Evolutionary conservation across 2,888 invertebrate species (phyloP), one percentile per base, ranked within the genome.

Genomic region (Dilophus febrilis): DNA sequence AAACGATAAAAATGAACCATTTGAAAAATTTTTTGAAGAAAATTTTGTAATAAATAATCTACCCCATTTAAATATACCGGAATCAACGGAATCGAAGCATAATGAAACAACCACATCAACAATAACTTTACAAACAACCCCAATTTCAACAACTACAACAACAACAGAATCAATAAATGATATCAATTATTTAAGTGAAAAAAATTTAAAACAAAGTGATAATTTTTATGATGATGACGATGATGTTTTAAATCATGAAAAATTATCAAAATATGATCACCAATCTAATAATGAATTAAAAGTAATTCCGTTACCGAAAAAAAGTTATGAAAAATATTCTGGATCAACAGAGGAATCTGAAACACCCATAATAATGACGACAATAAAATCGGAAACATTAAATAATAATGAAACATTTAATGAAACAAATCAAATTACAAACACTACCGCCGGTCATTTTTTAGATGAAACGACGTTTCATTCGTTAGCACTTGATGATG

Each of bases 381-480:
- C 38, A 12, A 35, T 4, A 14, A 29, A 35, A 35, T 18, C 40
- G 29, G 22, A 33, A 4, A 5, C 16, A 7, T 17, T 12, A 33
- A 17, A 40, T 10, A 28, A 35, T 6, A 35, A 7, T 14, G 26
- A 35, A 35, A 13, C 7, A 14, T n/a, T 22, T 13, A 35, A 19
- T 4, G 16, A 35, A 31, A 14, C 13, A 31, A 6, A 31, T 5
- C 38, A 28, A 12, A 34, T 11, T 19, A 29, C 31, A 42, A 45
- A 45, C n/a, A 40, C 44, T 3, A 46, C 45, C 13, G 45, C 47
- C 47, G 46, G 45, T 49, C 40, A 48, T 48, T 50, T 48, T 48
- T 50, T 48, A 50, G 46, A 31, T 41, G 34, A 45, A 45, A 42
- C 42, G 49, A 46, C 48, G 48, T 49, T 49, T 49, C 47, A 46